Percentiles rank a stretch among this genome's conserved stretches.
These are phyloP conservation scores for Parazoanthus atlanticus DNA, from an alignment of 92 coral and sea anemone genomes.

Conservation along the genomic window DNA sequence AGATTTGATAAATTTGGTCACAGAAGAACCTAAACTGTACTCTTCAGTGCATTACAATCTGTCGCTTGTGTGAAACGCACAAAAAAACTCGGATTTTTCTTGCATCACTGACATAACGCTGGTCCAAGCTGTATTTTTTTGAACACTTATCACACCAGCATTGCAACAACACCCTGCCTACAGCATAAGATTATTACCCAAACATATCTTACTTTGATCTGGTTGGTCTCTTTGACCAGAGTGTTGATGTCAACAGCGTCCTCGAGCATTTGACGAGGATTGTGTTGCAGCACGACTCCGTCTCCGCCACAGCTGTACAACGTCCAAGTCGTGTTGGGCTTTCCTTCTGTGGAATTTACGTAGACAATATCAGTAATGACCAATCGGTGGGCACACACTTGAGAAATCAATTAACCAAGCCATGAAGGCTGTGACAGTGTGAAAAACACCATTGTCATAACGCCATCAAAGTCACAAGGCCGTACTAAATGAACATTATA, in stretches of 20 bases:
- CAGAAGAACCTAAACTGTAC: too few species aligned
- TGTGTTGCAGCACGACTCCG: slow-evolving; percentile 85
- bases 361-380: neutral
- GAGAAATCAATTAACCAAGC: too few species aligned
- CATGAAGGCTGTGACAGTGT: too few species aligned
- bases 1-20: too few species aligned
- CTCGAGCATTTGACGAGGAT: slow-evolving; percentile 71
- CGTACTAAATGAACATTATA: too few species aligned
- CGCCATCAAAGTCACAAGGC: too few species aligned
- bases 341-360: slow-evolving; percentile 15
- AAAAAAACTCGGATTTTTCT: neutral
- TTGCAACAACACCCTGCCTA: neutral
- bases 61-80: neutral
- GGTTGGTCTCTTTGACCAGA: slow-evolving; percentile 75
- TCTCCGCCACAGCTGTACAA: slow-evolving; percentile 98
- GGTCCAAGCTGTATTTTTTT: too few species aligned
- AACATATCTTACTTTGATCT: slow-evolving; percentile 66
- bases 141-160: neutral
- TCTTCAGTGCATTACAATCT: too few species aligned
- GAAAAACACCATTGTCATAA: too few species aligned
- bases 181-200: too few species aligned
- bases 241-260: slow-evolving; percentile 81
- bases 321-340: slow-evolving; percentile 16
- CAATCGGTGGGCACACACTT: too few species aligned
- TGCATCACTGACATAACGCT: neutral